Conservation (phyloP, 2,888 invertebrate species). For the Chydorus sphaericus region DNA sequence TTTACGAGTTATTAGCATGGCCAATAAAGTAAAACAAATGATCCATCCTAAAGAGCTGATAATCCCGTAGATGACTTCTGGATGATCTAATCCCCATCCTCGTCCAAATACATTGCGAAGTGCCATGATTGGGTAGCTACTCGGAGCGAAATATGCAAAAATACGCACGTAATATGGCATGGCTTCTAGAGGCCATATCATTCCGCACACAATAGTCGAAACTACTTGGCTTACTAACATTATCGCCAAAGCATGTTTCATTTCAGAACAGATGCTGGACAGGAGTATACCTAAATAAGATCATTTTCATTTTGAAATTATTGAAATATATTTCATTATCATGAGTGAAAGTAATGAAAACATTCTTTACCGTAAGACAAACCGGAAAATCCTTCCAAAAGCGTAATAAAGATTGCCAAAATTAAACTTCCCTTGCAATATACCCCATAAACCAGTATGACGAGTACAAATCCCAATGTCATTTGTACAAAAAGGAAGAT, state of each 20-base stretch:
- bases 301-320: conserved; percentile 19
- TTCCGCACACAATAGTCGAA: conserved; percentile 75
- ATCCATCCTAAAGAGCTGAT: conserved; percentile 51
- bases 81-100: conserved; percentile 50
- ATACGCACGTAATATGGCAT: conserved; percentile 68
- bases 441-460: conserved; percentile 78
- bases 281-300: conserved; percentile 72
- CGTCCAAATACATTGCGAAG: conserved; percentile 59
- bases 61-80: conserved; percentile 58
- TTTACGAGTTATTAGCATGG: conserved; percentile 7
- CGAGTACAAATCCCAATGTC: conserved; percentile 72
- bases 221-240: conserved; percentile 91
- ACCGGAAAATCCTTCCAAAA: conserved; percentile 82
- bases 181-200: conserved; percentile 92
- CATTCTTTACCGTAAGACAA: conserved; percentile 95
- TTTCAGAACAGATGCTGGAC: conserved; percentile 78
- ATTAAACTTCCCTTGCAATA: conserved; percentile 76
- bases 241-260: conserved; percentile 81
- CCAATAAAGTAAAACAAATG: conserved; percentile 23
- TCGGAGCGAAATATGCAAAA: conserved; percentile 45
- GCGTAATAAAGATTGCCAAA: conserved; percentile 67
- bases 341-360: no score
- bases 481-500: conserved; percentile 92
- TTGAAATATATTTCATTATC: no score
- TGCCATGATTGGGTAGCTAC: conserved; percentile 62